Base-by-base conservation (phyloP, 2,113 vertebrate species). In the Myiozetetes cayanensis region DNA sequence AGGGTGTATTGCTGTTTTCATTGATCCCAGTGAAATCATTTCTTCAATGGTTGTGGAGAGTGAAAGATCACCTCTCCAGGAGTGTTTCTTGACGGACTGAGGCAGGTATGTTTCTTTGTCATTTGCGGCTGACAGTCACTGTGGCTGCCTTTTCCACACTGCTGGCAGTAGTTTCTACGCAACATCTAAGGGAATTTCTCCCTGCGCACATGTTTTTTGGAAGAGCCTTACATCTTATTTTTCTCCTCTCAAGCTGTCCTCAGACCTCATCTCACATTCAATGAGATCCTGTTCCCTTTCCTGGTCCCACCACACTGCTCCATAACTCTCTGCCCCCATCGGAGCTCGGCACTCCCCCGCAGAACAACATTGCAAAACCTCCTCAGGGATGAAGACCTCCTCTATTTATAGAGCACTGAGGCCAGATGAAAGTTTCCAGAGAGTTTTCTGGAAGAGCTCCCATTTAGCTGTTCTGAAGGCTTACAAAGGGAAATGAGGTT, bases 341-440 rank as follows among this genome's bases (percentile, higher is more conserved):
- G 1, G 75, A 85, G 74, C 41, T 82, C 33, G 0, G 79, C 49
- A 14, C 55, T 70, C 41, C 68, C 39, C 63, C 37, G 37, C 71
- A 62, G 44, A 61, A 46, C 5, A 0, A 67, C 55, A 46, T 39
- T 93, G 83, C 90, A 86, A 86, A 96, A 80, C 59, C 85, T 95
- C 90, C 85, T 76, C 39, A 3, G 92, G 49, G 85, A 92, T 93
- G 90, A 91, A 96, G 92, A 80, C 90, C 92, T 96, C 83, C 94
- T 93, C 95, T 95, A 96, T 96, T 94, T 95, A 96, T 90, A 96
- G 94, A 88, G 82, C 5, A 1, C 63, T 58, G 85, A 88, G 72
- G 50, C 49, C 30, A 59, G 78, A 86, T 47, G 63, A 92, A 88
- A 92, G 79, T 83, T 94, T 90, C 90, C 96, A 94, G 85, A 85